These are phyloP conservation scores for Alligator sinensis DNA, from an alignment of 2,113 vertebrate genomes.

Conservation along the genomic window DNA sequence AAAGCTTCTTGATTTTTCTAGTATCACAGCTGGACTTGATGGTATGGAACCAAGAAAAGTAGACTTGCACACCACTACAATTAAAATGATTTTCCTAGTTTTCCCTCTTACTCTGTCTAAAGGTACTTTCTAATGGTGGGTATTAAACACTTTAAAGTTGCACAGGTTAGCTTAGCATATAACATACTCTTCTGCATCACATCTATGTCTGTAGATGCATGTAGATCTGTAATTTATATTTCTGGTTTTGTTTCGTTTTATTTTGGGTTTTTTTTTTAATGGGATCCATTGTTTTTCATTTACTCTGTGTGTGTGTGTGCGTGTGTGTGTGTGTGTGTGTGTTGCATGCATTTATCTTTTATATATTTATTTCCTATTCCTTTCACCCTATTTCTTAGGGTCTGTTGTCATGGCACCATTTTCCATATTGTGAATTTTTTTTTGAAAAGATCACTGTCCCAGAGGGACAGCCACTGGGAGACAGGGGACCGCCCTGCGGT, in stretches of 20 bases:
- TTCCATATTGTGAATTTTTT: background rate
- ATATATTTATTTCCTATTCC: background rate
- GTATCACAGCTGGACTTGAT: background rate
- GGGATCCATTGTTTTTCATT: too few species aligned
- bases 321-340: background rate
- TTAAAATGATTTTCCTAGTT: background rate
- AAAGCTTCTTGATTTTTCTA: background rate
- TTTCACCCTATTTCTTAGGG: background rate
- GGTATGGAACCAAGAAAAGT: background rate
- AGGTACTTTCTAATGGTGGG: background rate
- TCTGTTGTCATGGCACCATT: background rate
- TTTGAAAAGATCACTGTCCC: background rate
- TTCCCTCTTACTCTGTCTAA: background rate
- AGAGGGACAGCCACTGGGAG: too few species aligned
- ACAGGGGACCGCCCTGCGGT: too few species aligned
- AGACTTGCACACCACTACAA: background rate
- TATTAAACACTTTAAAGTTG: background rate
- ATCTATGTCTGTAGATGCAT: background rate
- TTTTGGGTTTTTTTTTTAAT: background rate
- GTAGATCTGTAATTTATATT: background rate
- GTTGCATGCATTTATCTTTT: background rate
- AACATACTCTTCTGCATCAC: background rate
- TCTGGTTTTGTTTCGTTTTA: background rate
- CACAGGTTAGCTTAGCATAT: background rate
- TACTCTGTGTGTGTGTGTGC: too few species aligned